Evolutionary conservation across 2,888 invertebrate species (phyloP).

Genomic region (Pachymerium ferrugineum): DNA sequence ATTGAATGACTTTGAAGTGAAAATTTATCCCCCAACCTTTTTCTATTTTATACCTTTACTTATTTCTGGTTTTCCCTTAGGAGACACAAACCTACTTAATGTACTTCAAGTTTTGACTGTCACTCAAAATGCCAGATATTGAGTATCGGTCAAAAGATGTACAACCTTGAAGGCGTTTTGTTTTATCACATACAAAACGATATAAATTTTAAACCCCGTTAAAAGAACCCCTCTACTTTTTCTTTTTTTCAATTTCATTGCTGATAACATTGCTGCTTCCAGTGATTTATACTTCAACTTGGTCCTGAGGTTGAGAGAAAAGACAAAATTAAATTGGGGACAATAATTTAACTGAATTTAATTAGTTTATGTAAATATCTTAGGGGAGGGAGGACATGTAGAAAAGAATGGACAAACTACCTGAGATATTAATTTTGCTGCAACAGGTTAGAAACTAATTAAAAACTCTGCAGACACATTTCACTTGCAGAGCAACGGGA

Average conservation of each 20-base stretch:
- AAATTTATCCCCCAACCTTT: background rate
- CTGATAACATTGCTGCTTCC: no score
- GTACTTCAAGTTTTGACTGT: constrained; percentile 2
- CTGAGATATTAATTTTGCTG: background rate
- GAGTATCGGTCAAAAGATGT: background rate
- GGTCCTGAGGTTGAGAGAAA: background rate
- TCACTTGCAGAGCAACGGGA: background rate
- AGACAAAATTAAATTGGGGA: background rate
- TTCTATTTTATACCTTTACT: no score
- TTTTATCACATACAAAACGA: background rate
- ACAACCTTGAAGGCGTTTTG: background rate
- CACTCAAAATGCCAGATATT: background rate
- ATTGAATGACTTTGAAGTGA: background rate
- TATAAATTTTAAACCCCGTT: background rate
- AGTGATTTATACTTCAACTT: no score
- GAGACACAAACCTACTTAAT: no score
- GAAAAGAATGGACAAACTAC: background rate
- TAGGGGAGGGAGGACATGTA: background rate
- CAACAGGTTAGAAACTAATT: background rate
- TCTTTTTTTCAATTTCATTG: no score
- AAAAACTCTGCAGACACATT: background rate
- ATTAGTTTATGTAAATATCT: background rate
- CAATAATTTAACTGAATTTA: background rate
- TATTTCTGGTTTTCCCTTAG: no score
- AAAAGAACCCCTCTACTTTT: background rate